Base-by-base conservation (phyloP, 2,113 vertebrate genomes). In the Gymnocephalus cernua region DNA sequence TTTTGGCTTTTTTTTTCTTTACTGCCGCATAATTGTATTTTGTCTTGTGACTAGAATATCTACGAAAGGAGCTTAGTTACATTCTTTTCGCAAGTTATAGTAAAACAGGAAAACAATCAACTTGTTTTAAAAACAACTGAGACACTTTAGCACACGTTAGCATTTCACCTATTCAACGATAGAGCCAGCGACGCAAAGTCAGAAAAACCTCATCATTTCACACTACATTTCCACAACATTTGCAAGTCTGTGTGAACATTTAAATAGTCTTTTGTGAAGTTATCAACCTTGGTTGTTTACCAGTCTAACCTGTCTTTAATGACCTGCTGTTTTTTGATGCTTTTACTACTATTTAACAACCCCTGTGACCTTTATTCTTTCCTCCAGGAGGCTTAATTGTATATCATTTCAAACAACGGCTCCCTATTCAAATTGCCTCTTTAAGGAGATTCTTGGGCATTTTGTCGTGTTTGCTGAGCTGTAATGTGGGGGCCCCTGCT, bases 401-500 rank as follows among this genome's bases (percentile, higher is more conserved):
- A 75, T 86, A 88, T 92, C 66, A 87, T 91, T 85, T 73, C 32
- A 79, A 84, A 86, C 83, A 88, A 86, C 45, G 65, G 85, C 77
- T 54, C 79, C 88, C 79, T 65, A 63, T 86, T 90, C 67, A 85
- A 57, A 74, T 38, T 21, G 38, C 45, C 69, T 65, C 81, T 88
- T 78, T 75, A 80, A 74, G 75, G 77, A 77, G 59, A 50, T 71
- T 89, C 80, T 64, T 70, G 35, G 79, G 80, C 76, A 70, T 78
- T 86, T 68, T 54, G 67, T 77, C 56, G 66, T 94, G 89, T 92
- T 92, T 90, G 89, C 86, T 70, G 45, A 86, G 63, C 87, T 83
- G 65, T 85, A 71, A 62, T 54, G 41, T 29, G 18, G 78, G 78
- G 73, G 44, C 56, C 82, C 91, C 88, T 74, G 74, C 84, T 79